These are phyloP conservation scores for Atta cephalotes DNA, from an alignment of 1,140 invertebrate species.

Conservation along the genomic window DNA sequence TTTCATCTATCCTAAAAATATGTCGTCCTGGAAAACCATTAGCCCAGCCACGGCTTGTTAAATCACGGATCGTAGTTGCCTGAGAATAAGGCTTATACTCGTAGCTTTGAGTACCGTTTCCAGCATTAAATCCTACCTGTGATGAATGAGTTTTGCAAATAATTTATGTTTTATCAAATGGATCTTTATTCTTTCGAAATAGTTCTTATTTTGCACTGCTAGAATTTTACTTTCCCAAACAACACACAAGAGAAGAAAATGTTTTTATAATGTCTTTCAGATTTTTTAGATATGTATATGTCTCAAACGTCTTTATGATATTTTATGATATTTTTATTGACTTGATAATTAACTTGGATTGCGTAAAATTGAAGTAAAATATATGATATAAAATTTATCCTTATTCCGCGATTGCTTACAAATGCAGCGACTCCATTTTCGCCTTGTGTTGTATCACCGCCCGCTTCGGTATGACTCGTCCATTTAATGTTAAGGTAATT, in stretches of 20 bases:
- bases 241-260: too few relatives aligned
- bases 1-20: constrained; percentile 97
- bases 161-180: background rate
- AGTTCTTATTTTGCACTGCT: background rate
- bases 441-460: constrained; percentile 94
- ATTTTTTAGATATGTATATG: too few relatives aligned
- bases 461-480: constrained; percentile 96
- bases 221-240: too few relatives aligned
- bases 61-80: constrained; percentile 92
- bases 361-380: too few relatives aligned
- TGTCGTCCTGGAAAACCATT: constrained; percentile 96
- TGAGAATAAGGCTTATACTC: constrained; percentile 97
- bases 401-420: constrained; percentile 87
- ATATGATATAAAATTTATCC: background rate
- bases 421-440: constrained; percentile 95
- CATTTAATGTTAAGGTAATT: constrained; percentile 96
- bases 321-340: too few relatives aligned
- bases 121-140: constrained; percentile 96
- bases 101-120: constrained; percentile 96
- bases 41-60: constrained; percentile 93
- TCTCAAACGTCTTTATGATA: too few relatives aligned
- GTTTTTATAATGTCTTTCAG: too few relatives aligned
- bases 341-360: too few relatives aligned
- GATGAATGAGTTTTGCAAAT: background rate
- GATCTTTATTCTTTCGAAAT: background rate